Conservation (phyloP, 2,797 vertebrate species). For the Acanthurus tractus region DNA sequence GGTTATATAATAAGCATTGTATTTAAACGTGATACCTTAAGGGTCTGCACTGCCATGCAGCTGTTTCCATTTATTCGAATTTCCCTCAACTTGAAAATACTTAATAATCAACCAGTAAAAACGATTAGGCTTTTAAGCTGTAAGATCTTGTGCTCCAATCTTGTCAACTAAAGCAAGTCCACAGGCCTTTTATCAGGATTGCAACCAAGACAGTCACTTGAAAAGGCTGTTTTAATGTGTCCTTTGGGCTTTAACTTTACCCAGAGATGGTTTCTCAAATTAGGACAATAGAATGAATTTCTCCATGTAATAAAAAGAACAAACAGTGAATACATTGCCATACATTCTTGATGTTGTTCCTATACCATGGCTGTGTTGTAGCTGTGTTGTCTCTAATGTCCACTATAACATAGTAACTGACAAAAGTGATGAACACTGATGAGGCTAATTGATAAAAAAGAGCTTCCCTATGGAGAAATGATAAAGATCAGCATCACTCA, state of each 20-base stretch:
- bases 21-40: background rate
- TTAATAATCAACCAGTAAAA: background rate
- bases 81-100: background rate
- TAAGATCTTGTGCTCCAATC: background rate
- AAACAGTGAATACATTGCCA: background rate
- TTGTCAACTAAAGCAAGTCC: background rate
- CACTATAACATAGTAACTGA: slow-evolving; percentile 35
- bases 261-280: background rate
- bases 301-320: background rate
- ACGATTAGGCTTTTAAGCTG: background rate
- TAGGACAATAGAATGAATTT: background rate
- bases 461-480: slow-evolving; percentile 43
- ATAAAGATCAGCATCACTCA: slow-evolving; percentile 32
- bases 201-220: background rate
- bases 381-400: slow-evolving; percentile 32
- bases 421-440: slow-evolving; percentile 53
- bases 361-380: background rate
- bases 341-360: background rate
- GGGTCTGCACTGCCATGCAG: background rate
- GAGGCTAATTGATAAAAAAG: slow-evolving; percentile 50
- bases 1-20: background rate
- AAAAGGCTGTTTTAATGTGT: background rate
- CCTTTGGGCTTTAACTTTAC: background rate
- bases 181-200: slow-evolving; percentile 3
- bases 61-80: background rate